A percentile compares a stretch with the other conserved stretches of the same genome.
phyloP scores from a whole-genome alignment of 2,113 vertebrate species.

The Coturnix japonica region DNA sequence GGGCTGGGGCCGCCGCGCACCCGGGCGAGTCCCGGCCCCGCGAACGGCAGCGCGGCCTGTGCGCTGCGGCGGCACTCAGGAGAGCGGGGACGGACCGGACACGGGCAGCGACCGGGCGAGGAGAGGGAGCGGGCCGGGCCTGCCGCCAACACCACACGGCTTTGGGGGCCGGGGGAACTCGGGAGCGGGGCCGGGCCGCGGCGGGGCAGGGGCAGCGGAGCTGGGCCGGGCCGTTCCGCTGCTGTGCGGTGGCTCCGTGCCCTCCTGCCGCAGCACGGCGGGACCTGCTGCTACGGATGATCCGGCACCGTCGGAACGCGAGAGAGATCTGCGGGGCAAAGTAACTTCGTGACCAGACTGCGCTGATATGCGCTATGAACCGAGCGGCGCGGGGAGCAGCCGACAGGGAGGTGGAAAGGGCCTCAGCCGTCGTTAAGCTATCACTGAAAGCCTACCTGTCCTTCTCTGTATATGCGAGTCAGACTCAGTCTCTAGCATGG shows the following conservation, averaged over 20 bases:
- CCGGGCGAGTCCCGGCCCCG: background rate
- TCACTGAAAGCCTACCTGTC: background rate
- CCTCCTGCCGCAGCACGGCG: too few species aligned
- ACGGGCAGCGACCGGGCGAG: background rate
- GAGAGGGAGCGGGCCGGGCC: background rate
- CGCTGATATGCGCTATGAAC: too few species aligned
- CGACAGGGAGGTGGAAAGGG: too few species aligned
- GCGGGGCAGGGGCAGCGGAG: too few species aligned
- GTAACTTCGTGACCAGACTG: too few species aligned
- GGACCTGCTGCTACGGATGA: too few species aligned
- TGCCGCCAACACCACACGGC: background rate
- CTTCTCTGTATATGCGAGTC: background rate
- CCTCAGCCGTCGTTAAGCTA: background rate
- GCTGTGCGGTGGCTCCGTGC: too few species aligned
- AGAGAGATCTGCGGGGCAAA: too few species aligned
- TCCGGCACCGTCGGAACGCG: too few species aligned
- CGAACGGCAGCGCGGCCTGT: background rate
- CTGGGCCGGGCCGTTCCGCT: too few species aligned
- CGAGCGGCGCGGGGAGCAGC: too few species aligned
- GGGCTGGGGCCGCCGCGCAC: background rate
- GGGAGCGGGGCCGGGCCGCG: background rate
- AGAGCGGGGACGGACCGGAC: too few species aligned
- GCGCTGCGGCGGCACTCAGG: background rate
- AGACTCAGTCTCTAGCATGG: background rate
- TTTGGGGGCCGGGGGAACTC: background rate